A percentile compares a stretch with the other conserved stretches of the same genome.
Conservation (phyloP, 2,888 invertebrate genomes). For the Diplolepis rosae region DNA sequence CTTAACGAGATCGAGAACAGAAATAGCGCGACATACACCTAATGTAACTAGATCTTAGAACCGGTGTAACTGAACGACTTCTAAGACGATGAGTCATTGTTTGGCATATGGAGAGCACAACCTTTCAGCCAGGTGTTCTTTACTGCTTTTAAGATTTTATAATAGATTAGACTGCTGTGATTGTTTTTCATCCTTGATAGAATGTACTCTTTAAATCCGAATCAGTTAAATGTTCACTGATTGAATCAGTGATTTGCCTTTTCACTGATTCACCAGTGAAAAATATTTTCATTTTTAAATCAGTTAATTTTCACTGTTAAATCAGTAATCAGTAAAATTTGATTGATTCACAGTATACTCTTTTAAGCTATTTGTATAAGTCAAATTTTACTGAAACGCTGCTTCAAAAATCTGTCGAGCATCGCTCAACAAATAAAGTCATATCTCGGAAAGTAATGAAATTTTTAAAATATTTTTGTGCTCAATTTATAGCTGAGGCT, state of each 20-base stretch:
- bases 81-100: conserved; percentile 11
- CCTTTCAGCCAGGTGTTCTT: conserved; percentile 37
- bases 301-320: no score
- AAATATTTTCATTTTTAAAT: no score
- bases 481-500: no score
- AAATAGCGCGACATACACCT: conserved; percentile 14
- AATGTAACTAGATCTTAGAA: conserved; percentile 9
- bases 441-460: no score
- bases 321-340: no score
- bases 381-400: no score
- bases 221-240: background rate
- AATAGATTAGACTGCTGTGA: background rate
- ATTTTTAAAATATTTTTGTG: no score
- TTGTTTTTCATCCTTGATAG: background rate
- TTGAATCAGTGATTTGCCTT: background rate
- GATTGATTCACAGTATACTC: no score
- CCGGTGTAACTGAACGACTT: background rate
- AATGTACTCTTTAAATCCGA: background rate
- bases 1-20: conserved; percentile 2
- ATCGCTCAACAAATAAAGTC: no score
- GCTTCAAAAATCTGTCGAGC: no score
- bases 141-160: conserved; percentile 31
- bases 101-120: background rate
- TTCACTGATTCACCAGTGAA: no score
- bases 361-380: no score